phyloP scores from a whole-genome alignment of 2,797 vertebrate genomes.

The Coregonus ussuriensis region DNA sequence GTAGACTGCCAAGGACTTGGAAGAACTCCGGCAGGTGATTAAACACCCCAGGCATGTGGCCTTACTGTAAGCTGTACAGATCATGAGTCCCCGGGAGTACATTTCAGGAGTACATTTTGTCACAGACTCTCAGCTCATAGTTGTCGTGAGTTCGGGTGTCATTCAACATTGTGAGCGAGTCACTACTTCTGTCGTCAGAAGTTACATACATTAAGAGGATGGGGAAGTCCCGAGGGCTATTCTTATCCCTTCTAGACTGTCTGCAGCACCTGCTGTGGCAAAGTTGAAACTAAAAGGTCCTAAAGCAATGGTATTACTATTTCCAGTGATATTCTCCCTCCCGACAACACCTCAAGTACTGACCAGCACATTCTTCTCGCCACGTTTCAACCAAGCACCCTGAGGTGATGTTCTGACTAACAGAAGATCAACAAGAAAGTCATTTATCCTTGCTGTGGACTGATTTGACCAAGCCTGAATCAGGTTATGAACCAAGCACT shows the following conservation, averaged over 20 bases:
- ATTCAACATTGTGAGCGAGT: neutral
- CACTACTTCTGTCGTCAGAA: neutral
- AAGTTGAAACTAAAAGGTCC: neutral
- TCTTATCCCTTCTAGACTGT: neutral
- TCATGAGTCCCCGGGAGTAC: neutral
- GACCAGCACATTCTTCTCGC: neutral
- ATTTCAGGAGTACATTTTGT: neutral
- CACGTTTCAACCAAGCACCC: neutral
- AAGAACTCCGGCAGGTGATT: slow-evolving; percentile 23
- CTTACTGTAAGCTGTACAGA: neutral
- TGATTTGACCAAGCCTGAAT: neutral
- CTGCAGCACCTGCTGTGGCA: neutral
- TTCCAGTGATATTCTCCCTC: neutral
- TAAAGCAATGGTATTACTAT: neutral
- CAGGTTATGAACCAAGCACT: neutral
- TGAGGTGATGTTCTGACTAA: too few species aligned
- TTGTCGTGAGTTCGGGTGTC: neutral
- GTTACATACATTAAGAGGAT: neutral
- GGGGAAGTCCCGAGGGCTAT: neutral
- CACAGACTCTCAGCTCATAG: neutral
- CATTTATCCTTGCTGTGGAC: neutral
- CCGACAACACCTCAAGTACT: neutral
- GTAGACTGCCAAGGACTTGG: slow-evolving; percentile 18
- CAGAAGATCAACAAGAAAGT: neutral
- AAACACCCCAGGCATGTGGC: neutral